These are phyloP conservation scores for Manacus vitellinus DNA, from an alignment of 2,113 vertebrate genomes.

Conservation along the genomic window DNA sequence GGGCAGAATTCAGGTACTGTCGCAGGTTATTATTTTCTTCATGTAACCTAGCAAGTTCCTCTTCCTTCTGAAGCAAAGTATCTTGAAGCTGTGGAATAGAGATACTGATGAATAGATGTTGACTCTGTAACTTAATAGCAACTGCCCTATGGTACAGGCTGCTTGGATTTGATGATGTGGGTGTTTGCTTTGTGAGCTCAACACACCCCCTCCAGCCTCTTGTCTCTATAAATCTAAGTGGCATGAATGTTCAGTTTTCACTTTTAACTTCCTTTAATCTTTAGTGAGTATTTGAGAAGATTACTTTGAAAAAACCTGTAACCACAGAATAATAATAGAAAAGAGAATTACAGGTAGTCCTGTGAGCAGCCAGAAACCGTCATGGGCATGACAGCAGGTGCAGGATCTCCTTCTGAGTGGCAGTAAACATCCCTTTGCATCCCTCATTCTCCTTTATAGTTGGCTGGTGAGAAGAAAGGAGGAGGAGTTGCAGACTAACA, in stretches of 20 bases:
- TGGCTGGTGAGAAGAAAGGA: neutral
- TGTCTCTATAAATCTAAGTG: slow-evolving; percentile 18
- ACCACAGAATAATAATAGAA: slow-evolving; percentile 26
- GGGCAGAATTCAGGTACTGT: slow-evolving; percentile 87
- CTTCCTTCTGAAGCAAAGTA: slow-evolving; percentile 90
- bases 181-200: slow-evolving; percentile 67
- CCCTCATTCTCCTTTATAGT: neutral
- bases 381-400: neutral
- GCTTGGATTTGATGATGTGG: slow-evolving; percentile 43
- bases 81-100: slow-evolving; percentile 87
- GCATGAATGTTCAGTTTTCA: slow-evolving; percentile 60
- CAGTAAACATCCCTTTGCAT: neutral
- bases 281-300: slow-evolving; percentile 43
- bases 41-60: slow-evolving; percentile 89
- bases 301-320: slow-evolving; percentile 36
- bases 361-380: slow-evolving; percentile 22
- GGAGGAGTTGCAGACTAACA: neutral
- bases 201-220: slow-evolving; percentile 13
- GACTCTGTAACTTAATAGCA: slow-evolving; percentile 72
- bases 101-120: slow-evolving; percentile 66
- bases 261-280: slow-evolving; percentile 58
- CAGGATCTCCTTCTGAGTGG: neutral
- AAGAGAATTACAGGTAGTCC: neutral
- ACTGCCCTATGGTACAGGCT: slow-evolving; percentile 18
- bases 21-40: slow-evolving; percentile 91